Base-by-base conservation (phyloP, 2,113 vertebrate species). In the Scolopax mira region DNA sequence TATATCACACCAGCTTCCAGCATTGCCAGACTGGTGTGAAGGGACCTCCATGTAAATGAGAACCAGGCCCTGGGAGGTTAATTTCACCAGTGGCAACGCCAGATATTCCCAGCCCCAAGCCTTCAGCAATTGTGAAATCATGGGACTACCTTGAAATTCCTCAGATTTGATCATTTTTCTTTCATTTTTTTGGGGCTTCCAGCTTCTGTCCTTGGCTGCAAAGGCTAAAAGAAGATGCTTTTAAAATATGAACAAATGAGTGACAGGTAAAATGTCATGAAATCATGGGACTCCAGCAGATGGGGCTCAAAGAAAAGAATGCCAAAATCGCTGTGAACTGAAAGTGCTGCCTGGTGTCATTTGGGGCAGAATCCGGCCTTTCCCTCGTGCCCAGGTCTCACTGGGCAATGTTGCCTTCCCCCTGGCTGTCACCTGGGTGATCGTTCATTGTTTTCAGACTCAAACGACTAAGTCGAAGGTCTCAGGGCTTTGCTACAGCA, bases 231-330 rank as follows among this genome's bases (percentile, higher is more conserved):
- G 66, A 67, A 39, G 33, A 44, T n/a, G 39, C 1, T 67, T 91
- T 70, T 44, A 3, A 24, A 46, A 44, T 14, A 7, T 2, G 39
- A 72, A 27, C 7, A 12, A 66, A 28, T 0, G 4, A 83, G 46
- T 13, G 23, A 15, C 64, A 64, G 72, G 51, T 71, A 44, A 74
- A 64, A 74, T 51, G n/a, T 46, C 93, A 79, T 1, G 25, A 46
- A 90, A 79, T 86, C 70, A 10, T 5, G 69, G 93, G 96, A 41
- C 88, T 97, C 94, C 96, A 96, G 93, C 96, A 96, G 96, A 94
- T 96, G 93, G 93, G 94, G 95, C 96, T 97, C 92, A 86, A 97
- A 96, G 96, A 48, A 96, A 95, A 44, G 94, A 55, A 88, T 91
- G 93, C 92, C 95, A 86, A 25, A 90, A 52, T 0, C 69, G 48